These are phyloP conservation scores for Diploptera punctata DNA, from an alignment of 2,888 invertebrate genomes.

Conservation along the genomic window DNA sequence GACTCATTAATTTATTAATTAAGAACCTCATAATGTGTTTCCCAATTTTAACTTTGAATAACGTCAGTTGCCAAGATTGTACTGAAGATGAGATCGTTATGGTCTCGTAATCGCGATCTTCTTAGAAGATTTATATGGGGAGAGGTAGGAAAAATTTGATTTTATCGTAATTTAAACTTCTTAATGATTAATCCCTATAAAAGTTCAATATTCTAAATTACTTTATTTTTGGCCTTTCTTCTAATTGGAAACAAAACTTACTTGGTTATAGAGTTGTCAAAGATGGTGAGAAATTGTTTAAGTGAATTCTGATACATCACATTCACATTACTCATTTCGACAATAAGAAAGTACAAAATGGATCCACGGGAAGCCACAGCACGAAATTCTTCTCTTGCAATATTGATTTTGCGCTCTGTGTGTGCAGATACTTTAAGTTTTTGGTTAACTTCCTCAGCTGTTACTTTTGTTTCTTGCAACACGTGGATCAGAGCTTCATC, in stretches of 20 bases:
- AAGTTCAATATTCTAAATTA: too few relatives aligned
- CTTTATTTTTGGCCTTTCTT: too few relatives aligned
- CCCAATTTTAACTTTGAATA: too few relatives aligned
- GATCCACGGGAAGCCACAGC: constrained; percentile 95
- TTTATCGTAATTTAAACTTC: too few relatives aligned
- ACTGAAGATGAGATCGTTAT: too few relatives aligned
- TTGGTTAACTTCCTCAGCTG: constrained; percentile 94
- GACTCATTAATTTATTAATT: too few relatives aligned
- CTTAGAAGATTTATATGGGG: too few relatives aligned
- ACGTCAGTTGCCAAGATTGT: too few relatives aligned
- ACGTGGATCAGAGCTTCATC: constrained; percentile 94
- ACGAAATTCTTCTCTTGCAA: constrained; percentile 93
- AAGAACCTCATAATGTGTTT: too few relatives aligned
- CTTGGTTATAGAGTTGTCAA: constrained; percentile 92
- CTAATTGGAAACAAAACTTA: constrained; percentile 46
- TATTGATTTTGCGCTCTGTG: constrained; percentile 92
- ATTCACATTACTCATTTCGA: constrained; percentile 97
- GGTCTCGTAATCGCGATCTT: too few relatives aligned
- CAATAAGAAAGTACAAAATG: constrained; percentile 93
- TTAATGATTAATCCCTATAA: too few relatives aligned
- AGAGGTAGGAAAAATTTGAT: too few relatives aligned
- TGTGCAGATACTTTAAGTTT: constrained; percentile 91
- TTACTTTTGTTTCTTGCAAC: constrained; percentile 83
- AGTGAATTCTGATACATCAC: constrained; percentile 97
- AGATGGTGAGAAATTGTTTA: constrained; percentile 91